Evolutionary conservation across 2,888 invertebrate species (phyloP).

Genomic region (Ormia ochracea): DNA sequence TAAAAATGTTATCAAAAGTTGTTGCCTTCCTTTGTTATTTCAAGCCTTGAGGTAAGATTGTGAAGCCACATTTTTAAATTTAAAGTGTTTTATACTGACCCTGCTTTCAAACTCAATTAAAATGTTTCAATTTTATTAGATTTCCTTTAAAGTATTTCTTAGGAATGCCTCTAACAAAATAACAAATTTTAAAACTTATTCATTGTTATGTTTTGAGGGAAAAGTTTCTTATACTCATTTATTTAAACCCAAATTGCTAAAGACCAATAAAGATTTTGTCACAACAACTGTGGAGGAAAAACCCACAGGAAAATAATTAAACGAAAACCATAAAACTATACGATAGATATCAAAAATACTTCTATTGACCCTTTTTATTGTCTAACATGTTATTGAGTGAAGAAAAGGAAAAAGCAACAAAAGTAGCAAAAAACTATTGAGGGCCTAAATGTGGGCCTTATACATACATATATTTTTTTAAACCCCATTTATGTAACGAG

Average conservation of each 20-base stretch:
- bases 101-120: conserved; percentile 21
- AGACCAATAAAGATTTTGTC: conserved; percentile 34
- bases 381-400: neutral
- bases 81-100: conserved; percentile 13
- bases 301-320: conserved; percentile 53
- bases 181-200: conserved; percentile 8
- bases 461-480: too few relatives aligned
- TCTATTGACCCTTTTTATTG: conserved; percentile 24
- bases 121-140: conserved; percentile 21
- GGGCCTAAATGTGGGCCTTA: neutral
- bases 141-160: neutral
- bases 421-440: neutral
- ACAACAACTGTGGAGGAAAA: neutral
- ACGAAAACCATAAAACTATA: conserved; percentile 34
- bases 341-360: conserved; percentile 1
- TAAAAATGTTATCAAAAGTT: neutral
- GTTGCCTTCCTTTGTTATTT: neutral
- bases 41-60: neutral
- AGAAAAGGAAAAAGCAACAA: neutral
- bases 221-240: conserved; percentile 4
- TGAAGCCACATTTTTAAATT: conserved; percentile 42
- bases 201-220: neutral
- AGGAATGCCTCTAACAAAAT: conserved; percentile 1
- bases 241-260: conserved; percentile 19
- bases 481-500: too few relatives aligned